Conservation (phyloP, 2,888 invertebrate genomes). For the Melolontha melolontha region DNA sequence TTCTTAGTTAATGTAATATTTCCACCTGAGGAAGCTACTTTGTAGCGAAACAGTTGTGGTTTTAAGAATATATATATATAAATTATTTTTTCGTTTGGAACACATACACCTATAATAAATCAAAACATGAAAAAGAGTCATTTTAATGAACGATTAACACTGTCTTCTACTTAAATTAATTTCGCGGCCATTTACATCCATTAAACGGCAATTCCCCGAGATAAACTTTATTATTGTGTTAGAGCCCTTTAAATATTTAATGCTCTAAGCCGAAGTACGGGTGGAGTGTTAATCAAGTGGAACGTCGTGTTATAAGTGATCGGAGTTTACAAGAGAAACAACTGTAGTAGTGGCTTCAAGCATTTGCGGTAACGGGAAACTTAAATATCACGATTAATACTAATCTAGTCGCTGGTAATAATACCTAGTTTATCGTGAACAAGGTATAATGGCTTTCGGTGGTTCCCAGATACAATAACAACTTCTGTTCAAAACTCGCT, state of each 20-base stretch:
- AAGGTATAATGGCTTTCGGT: conserved; percentile 58
- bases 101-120: too few relatives aligned
- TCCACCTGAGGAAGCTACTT: too few relatives aligned
- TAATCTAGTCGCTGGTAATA: conserved; percentile 54
- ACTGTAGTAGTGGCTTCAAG: conserved; percentile 44
- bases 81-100: too few relatives aligned
- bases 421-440: conserved; percentile 50
- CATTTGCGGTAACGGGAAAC: conserved; percentile 54
- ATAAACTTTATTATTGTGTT: conserved; percentile 12
- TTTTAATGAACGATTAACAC: conserved; percentile 4
- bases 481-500: conserved; percentile 43
- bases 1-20: too few relatives aligned
- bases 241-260: conserved; percentile 23
- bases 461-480: conserved; percentile 57
- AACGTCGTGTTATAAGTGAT: conserved; percentile 40
- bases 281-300: conserved; percentile 28
- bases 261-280: neutral
- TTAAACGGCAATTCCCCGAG: conserved; percentile 2
- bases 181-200: conserved; percentile 12
- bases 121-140: too few relatives aligned
- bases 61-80: too few relatives aligned
- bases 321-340: conserved; percentile 52
- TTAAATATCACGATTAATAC: conserved; percentile 60
- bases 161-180: conserved; percentile 11
- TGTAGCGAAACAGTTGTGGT: too few relatives aligned